Percentiles rank a stretch among this genome's conserved stretches.
Conservation (phyloP, 2,888 invertebrate genomes). For the Cartodere bifasciata region DNA sequence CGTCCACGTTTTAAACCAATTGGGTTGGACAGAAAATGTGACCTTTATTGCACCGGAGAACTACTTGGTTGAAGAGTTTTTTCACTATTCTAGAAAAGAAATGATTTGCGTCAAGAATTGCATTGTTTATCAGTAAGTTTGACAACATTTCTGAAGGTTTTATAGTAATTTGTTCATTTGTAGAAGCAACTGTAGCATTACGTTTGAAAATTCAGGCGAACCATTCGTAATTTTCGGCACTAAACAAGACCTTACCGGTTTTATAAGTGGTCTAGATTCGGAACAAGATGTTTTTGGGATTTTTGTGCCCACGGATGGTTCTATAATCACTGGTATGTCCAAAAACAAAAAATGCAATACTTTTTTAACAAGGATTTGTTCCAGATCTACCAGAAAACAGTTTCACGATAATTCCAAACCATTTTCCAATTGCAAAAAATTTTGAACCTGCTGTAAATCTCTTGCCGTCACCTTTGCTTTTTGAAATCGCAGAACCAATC, state of each 20-base stretch:
- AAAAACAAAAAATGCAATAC: too few species aligned
- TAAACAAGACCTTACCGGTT: conserved; percentile 17
- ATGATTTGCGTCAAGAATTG: conserved; percentile 29
- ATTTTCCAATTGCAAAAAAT: conserved; percentile 19
- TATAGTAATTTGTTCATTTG: too few species aligned
- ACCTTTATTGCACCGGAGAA: conserved; percentile 26
- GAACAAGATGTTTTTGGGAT: conserved; percentile 11
- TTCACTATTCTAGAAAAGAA: conserved; percentile 21
- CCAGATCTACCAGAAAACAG: conserved; percentile 27
- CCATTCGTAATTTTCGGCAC: conserved; percentile 25
- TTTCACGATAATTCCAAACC: conserved; percentile 27
- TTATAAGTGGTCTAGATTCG: conserved; percentile 6
- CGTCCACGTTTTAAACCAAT: conserved; percentile 22
- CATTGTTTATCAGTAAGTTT: conserved; percentile 24
- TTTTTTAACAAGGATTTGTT: too few species aligned
- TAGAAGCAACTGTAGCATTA: conserved; percentile 13
- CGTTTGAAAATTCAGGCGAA: conserved; percentile 8
- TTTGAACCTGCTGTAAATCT: conserved; percentile 20
- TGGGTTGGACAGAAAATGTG: conserved; percentile 28
- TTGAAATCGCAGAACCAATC: conserved; percentile 29
- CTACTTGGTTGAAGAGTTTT: conserved; percentile 25
- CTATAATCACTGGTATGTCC: conserved; percentile 20
- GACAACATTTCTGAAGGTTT: conserved; percentile 1
- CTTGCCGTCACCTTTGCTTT: conserved; percentile 26
- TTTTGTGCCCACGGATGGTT: conserved; percentile 23